Percentiles rank a stretch among this genome's conserved stretches.
Conservation (phyloP, 2,797 vertebrate species). For the Gobio occitaniae region DNA sequence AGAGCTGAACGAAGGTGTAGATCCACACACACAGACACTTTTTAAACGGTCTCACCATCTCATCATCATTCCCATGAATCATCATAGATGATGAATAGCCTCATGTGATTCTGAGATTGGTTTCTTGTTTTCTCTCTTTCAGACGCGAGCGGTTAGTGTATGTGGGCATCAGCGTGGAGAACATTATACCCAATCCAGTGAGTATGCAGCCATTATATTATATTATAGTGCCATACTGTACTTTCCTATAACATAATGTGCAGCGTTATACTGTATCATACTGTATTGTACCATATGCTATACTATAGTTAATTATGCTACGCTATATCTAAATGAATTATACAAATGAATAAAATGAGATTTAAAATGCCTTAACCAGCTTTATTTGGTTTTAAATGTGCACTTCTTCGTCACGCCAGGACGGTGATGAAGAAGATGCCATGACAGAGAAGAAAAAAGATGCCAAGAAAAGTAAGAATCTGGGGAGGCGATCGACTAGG, state of each 20-base stretch:
- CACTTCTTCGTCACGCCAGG: slow-evolving; percentile 69
- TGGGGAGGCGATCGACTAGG: slow-evolving; percentile 92
- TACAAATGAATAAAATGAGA: neutral
- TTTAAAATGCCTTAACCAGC: neutral
- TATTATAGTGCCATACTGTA: neutral
- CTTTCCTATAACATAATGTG: neutral
- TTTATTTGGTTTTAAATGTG: neutral
- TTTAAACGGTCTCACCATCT: neutral
- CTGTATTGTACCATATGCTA: neutral
- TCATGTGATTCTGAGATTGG: neutral
- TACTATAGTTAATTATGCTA: neutral
- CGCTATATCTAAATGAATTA: neutral
- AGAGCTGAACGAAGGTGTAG: slow-evolving; percentile 90
- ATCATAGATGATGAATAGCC: neutral
- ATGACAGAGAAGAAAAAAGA: slow-evolving; percentile 90
- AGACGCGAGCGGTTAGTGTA: slow-evolving; percentile 94
- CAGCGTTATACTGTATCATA: neutral
- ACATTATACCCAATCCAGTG: slow-evolving; percentile 94
- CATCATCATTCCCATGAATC: neutral
- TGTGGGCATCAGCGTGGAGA: slow-evolving; percentile 98
- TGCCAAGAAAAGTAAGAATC: slow-evolving; percentile 88
- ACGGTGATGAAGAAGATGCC: slow-evolving; percentile 78
- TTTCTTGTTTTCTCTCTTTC: slow-evolving; percentile 47
- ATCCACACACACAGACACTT: neutral
- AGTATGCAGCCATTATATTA: slow-evolving; percentile 57